Evolutionary conservation across 1,140 invertebrate genomes (phyloP).

Genomic region (Mercenaria mercenaria): DNA sequence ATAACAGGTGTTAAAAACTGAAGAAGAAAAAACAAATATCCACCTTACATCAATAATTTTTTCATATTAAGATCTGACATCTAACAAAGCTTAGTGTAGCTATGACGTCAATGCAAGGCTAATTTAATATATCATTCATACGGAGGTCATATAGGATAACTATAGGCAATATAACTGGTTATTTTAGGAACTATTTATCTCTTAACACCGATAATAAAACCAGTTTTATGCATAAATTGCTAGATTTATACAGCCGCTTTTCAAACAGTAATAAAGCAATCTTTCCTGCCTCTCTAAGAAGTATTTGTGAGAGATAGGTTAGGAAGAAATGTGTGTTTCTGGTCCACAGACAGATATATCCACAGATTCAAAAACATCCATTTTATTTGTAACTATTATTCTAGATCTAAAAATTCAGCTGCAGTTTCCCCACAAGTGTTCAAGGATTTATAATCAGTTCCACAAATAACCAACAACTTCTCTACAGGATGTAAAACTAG

Average conservation of each 20-base stretch:
- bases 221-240: constrained; percentile 35
- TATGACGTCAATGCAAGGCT: constrained; percentile 19
- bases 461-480: too few species aligned
- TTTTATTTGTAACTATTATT: too few species aligned
- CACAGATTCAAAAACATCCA: too few species aligned
- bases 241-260: neutral
- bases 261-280: constrained; percentile 29
- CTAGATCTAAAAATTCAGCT: too few species aligned
- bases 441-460: too few species aligned
- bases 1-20: too few species aligned
- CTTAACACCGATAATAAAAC: constrained; percentile 19
- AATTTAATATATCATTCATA: constrained; percentile 36
- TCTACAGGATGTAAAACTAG: too few species aligned
- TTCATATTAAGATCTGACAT: neutral
- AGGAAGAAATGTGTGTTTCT: neutral
- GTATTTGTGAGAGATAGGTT: neutral
- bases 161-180: constrained; percentile 19
- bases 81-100: neutral
- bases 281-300: neutral
- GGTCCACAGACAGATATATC: neutral
- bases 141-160: neutral
- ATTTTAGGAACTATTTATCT: constrained; percentile 46
- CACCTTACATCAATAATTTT: too few species aligned
- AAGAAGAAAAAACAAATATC: too few species aligned
- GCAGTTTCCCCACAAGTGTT: too few species aligned